A percentile compares a stretch with the other conserved stretches of the same genome.
These are phyloP conservation scores for Urosaurus nigricauda DNA, from an alignment of 2,797 vertebrate species.

Conservation along the genomic window DNA sequence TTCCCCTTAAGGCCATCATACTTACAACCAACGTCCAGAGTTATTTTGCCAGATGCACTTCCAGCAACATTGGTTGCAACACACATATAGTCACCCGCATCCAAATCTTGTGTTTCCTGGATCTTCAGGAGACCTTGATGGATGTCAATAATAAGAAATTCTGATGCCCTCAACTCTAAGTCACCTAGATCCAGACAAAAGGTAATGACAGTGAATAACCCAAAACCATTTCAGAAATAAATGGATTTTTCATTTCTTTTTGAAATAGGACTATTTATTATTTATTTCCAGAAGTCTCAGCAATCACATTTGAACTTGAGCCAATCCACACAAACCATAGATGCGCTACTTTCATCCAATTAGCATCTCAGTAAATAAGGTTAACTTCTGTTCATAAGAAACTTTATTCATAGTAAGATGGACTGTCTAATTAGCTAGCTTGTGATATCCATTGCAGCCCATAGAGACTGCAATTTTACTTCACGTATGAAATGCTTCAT, in stretches of 20 bases:
- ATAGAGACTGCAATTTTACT: not conserved
- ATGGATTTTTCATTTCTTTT: not conserved
- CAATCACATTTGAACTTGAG: not conserved
- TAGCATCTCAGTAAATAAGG: not conserved
- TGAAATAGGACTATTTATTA: conserved; percentile 14
- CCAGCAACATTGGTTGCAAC: conserved; percentile 90
- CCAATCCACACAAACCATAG: not conserved
- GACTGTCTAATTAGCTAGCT: not conserved
- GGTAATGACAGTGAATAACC: conserved; percentile 10
- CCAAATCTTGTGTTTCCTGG: conserved; percentile 85
- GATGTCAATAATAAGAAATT: conserved; percentile 83
- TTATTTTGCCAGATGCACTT: conserved; percentile 86
- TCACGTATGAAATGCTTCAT: not conserved
- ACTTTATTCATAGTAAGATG: not conserved
- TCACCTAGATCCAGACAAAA: conserved; percentile 81
- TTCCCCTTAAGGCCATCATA: conserved; percentile 17
- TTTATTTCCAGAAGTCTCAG: not conserved
- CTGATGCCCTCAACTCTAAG: conserved; percentile 84
- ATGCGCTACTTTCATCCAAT: not conserved
- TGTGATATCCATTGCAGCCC: not conserved
- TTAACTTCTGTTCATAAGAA: not conserved
- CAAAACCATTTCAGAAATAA: conserved; percentile 21
- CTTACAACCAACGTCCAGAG: conserved; percentile 95
- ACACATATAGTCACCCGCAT: conserved; percentile 94
- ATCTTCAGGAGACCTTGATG: conserved; percentile 87